Evolutionary conservation across 2,113 vertebrate species (phyloP), one percentile per base, ranked within the genome.

Genomic region (Podarcis muralis): DNA sequence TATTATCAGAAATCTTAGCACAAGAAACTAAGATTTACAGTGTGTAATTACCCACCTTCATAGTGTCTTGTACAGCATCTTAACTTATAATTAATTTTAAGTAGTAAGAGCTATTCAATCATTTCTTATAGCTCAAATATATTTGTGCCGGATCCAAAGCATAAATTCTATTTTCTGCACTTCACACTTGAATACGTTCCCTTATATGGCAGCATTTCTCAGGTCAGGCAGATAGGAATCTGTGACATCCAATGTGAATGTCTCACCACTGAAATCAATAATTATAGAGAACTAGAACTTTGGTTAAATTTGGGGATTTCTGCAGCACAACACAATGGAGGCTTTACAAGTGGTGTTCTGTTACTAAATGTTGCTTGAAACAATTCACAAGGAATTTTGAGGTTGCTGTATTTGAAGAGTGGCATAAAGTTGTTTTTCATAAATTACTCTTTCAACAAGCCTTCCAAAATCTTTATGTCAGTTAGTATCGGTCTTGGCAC

Each of bases 21-120:
- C 40, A 83, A 32, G 40, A 66, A 88, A 76, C 37, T 35, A 83
- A 22, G 81, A 68, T 88, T 68, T 68, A 68, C n/a, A 76, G 32
- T 20, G 3, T 75, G 32, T 75, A 82, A 88, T 83, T 88, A 83
- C 16, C 72, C 43, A 77, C 43, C 71, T 66, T 53, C 72, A 30
- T 62, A 37, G n/a, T 83, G 72, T 77, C 72, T 48, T 68, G 22
- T 69, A 66, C 3, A 66, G 35, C 37, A 68, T 48, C 71, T 88
- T 76, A 88, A 32, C 22, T 77, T 88, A 76, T 68, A 83, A 88
- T 88, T 88, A 77, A 68, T 88, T 83, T 83, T 83, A 75, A 83
- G 40, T 66, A 43, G 72, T 48, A 88, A 88, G 57, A 65, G 30
- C 65, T 18, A 88, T 66, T 88, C 72, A 68, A 57, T 53, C n/a